Evolutionary conservation across 2,797 vertebrate genomes (phyloP), one percentile per base, ranked within the genome.

Genomic region (Anniella stebbinsi): DNA sequence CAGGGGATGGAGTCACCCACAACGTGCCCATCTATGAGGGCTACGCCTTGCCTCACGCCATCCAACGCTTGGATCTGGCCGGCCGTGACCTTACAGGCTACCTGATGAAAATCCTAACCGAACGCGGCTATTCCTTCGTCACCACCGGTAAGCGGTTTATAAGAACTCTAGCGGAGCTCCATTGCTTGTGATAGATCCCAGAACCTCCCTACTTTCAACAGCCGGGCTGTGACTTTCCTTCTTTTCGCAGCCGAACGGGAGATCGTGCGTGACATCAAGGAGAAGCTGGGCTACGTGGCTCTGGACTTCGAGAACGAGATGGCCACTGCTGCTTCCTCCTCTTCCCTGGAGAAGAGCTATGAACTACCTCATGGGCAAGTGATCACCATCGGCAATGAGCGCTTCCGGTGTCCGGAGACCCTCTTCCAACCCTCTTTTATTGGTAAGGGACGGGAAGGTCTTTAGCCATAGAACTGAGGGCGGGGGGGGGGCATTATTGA

Each of bases 291-390:
- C 91, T 98, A 98, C 67, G 97, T 98, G 75, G 97, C 97, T 72
- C 91, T 98, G 96, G 97, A 98, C 97, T 98, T 98, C 91, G 97
- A 98, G 95, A 98, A 98, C 25, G 97, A 98, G 94, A 98, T 97
- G 98, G 97, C 97, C 89, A 98, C 97, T 1, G 98, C 98, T 5
- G 97, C 98, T 38, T 98, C 98, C 90, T 98, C 98, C 8, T 98
- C 98, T 36, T 98, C 98, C 48, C 93, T 98, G 96, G 98, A 98
- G 94, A 98, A 98, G 94, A 98, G 97, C 96, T 98, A 98, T 78
- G 98, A 98, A 95, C 86, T 98, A 84, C 98, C 98, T 1, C 97
- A 98, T 66, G 97, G 97, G 38, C 98, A 98, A 94, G 97, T 98
- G 90, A 98, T 98, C 96, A 98, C 98, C 94, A 98, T 98, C 83